Evolutionary conservation across 2,797 vertebrate genomes (phyloP).

Genomic region (Borostomias antarcticus): DNA sequence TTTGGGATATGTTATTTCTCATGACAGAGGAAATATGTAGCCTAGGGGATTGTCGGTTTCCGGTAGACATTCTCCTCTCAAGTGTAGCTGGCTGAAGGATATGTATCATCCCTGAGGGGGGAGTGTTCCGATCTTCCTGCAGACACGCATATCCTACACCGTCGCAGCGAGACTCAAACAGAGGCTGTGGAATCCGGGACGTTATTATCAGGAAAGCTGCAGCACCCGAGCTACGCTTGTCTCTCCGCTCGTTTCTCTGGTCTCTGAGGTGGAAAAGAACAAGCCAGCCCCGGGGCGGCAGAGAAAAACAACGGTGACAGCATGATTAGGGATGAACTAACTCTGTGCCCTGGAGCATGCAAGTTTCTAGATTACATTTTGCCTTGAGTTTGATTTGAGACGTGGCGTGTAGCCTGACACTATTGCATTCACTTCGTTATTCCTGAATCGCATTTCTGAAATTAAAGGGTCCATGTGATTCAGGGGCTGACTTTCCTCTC

Average conservation of each 20-base stretch:
- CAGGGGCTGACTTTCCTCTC: too few relatives aligned
- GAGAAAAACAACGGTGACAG: slow-evolving; percentile 16
- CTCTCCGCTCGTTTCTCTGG: background rate
- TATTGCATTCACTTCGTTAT: too few relatives aligned
- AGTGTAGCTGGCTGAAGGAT: background rate
- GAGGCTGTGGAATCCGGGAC: background rate
- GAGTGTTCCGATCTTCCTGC: background rate
- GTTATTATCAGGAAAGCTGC: background rate
- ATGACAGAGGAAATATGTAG: background rate
- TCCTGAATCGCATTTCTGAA: too few relatives aligned
- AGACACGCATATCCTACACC: background rate
- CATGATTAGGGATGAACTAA: slow-evolving; percentile 18
- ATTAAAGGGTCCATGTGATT: too few relatives aligned
- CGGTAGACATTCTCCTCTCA: background rate
- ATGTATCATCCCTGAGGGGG: background rate
- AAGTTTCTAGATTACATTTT: background rate
- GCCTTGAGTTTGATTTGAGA: background rate
- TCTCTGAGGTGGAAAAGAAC: background rate
- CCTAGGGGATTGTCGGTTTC: background rate
- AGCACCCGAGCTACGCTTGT: background rate
- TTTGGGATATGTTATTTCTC: too few relatives aligned
- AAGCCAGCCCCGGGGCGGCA: background rate
- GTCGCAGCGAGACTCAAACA: background rate
- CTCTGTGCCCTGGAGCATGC: slow-evolving; percentile 16
- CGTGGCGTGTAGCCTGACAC: background rate